Base-by-base conservation (phyloP, 37 sponge, comb jelly and placozoan species). In the Cliona cf. orientalis region DNA sequence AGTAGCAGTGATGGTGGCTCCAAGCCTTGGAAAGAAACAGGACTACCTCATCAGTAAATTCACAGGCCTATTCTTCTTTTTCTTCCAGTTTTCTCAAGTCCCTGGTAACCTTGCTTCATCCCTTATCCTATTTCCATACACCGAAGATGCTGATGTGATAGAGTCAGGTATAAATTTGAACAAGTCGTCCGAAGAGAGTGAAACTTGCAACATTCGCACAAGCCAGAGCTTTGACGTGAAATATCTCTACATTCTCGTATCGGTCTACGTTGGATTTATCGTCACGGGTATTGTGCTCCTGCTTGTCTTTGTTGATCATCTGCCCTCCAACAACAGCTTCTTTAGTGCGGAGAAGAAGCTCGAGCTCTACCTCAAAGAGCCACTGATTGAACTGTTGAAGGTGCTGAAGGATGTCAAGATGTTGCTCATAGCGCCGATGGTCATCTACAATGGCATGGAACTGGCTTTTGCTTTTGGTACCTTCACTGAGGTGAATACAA, bases 81-180 rank as follows among this genome's bases (percentile, higher is more conserved):
- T 72, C 55, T 66, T 65, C 32, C 61, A 66, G 29, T 14, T 31
- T 4, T 58, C 87, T 11, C 72, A 74, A 19, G 42, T 87, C 0
- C 74, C 81, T 0, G 87, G 81, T 2, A 87, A 80, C 39, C 36
- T 87, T 0, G 75, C 58, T 3, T 80, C 87, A 42, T 79, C 87
- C 2, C 32, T 80, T 1, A 80, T 87, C 3, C 34, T 80, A 7
- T 73, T 61, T 35, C 77, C 77, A 0, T 76, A 76, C 77, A 62
- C 53, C 53, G 53, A 19, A 9, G 9, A 14, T 49, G 14, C 9
- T 49, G 53, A 19, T 49, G 53, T 19, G 53, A 49, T 19, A 19
- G 14, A 9, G 9, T 9, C 53, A 49, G 14, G 43, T 41, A 36
- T 11, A 2, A 41, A 69, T 11, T 4, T 2, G 43, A 2, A 42